Evolutionary conservation across 2,797 vertebrate species (phyloP).

Genomic region (Emys orbicularis): DNA sequence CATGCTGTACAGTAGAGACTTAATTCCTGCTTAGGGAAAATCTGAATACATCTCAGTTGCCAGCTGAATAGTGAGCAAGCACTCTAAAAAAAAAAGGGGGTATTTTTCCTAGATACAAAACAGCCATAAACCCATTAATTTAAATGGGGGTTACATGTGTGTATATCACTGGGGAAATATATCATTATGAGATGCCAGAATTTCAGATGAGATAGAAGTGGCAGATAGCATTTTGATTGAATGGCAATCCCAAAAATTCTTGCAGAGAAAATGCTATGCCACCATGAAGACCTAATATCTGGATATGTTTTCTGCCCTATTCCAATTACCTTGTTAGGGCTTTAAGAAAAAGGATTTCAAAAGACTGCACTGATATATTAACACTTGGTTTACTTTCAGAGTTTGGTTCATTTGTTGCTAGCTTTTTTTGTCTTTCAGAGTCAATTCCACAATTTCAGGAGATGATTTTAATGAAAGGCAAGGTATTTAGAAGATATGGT

Average conservation of each 20-base stretch:
- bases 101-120: conserved; percentile 60
- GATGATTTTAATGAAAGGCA: conserved; percentile 67
- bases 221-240: conserved; percentile 3
- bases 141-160: conserved; percentile 65
- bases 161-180: conserved; percentile 37
- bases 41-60: conserved; percentile 42
- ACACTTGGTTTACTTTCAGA: conserved; percentile 27
- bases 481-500: conserved; percentile 58
- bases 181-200: conserved; percentile 61
- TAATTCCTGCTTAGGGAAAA: conserved; percentile 63
- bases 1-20: conserved; percentile 56
- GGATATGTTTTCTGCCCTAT: conserved; percentile 36
- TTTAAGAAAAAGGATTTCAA: conserved; percentile 40
- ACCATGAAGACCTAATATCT: not conserved
- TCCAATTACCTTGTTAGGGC: conserved; percentile 63
- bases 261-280: conserved; percentile 38
- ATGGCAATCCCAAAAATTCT: conserved; percentile 53
- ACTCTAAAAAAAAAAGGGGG: not conserved
- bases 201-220: conserved; percentile 61
- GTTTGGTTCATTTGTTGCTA: not conserved
- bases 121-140: conserved; percentile 68
- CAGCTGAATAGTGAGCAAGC: conserved; percentile 29
- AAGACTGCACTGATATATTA: conserved; percentile 45
- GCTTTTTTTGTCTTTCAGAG: conserved; percentile 71
- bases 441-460: conserved; percentile 42